phyloP scores from a whole-genome alignment of 2,113 vertebrate species.

The Raphicerus campestris region DNA sequence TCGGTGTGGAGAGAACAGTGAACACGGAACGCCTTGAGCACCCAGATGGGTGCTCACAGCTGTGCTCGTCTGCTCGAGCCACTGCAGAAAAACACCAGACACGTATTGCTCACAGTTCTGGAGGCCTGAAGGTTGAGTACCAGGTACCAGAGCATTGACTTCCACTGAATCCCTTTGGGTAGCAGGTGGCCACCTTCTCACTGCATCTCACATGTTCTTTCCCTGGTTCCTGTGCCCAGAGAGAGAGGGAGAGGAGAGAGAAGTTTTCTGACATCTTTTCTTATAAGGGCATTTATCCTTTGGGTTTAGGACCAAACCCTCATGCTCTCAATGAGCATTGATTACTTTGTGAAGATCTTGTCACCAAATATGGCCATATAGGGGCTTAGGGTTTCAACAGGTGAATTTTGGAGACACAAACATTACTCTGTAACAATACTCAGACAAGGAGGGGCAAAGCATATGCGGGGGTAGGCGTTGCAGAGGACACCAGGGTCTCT shows the following conservation, averaged over 20 bases:
- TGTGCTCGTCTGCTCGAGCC: fast-evolving
- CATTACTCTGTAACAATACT: too few species aligned
- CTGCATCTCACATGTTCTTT: fast-evolving
- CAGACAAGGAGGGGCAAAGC: fast-evolving
- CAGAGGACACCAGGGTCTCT: fast-evolving
- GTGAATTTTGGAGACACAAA: fast-evolving
- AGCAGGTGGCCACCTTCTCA: fast-evolving
- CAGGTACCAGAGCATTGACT: fast-evolving
- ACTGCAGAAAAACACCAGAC: fast-evolving
- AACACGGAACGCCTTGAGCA: fast-evolving
- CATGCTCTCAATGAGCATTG: too few species aligned
- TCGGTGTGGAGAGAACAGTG: fast-evolving
- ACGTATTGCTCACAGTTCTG: fast-evolving
- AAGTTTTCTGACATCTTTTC: too few species aligned
- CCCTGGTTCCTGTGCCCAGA: background rate
- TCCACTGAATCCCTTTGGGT: fast-evolving
- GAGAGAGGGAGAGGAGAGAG: background rate
- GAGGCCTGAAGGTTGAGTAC: fast-evolving
- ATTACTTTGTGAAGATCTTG: background rate
- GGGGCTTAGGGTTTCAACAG: background rate
- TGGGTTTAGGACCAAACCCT: background rate
- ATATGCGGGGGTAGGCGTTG: fast-evolving
- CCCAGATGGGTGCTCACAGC: fast-evolving
- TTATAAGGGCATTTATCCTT: fast-evolving
- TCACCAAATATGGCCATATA: too few species aligned